Percentiles rank a stretch among this genome's conserved stretches.
Conservation (phyloP, 2,797 vertebrate species). For the Mergus octosetaceus region DNA sequence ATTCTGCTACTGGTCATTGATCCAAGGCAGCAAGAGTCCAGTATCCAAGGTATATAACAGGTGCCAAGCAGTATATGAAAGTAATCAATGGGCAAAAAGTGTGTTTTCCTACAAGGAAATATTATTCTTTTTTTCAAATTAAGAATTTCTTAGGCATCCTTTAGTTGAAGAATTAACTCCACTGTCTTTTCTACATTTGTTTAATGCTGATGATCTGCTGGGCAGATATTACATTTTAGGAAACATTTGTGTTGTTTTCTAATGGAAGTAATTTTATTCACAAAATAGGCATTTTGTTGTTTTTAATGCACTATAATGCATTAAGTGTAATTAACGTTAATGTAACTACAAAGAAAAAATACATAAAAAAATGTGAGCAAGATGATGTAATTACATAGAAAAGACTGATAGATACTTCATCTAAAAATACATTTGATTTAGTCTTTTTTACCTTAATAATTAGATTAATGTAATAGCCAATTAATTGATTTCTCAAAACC, state of each 20-base stretch:
- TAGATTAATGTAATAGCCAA: background rate
- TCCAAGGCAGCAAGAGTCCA: background rate
- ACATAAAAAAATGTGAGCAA: background rate
- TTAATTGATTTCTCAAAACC: constrained; percentile 32
- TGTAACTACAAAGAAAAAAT: background rate
- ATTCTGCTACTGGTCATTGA: background rate
- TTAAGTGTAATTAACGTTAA: too few species aligned
- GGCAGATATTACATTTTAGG: background rate
- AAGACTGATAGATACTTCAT: background rate
- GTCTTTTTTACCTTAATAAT: background rate
- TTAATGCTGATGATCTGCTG: background rate
- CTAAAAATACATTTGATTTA: background rate
- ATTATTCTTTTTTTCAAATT: background rate
- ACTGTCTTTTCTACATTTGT: background rate
- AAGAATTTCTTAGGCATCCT: background rate
- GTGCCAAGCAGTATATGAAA: background rate
- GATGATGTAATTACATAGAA: background rate
- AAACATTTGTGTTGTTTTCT: background rate
- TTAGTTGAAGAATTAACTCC: background rate
- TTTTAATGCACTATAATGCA: background rate
- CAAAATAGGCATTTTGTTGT: background rate
- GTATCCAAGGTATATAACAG: background rate
- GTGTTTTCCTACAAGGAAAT: background rate
- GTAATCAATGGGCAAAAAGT: background rate
- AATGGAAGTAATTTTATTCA: background rate